These are phyloP conservation scores for Stichopus horrens DNA, from an alignment of 53 echinoderm and acorn worm genomes.

Conservation along the genomic window DNA sequence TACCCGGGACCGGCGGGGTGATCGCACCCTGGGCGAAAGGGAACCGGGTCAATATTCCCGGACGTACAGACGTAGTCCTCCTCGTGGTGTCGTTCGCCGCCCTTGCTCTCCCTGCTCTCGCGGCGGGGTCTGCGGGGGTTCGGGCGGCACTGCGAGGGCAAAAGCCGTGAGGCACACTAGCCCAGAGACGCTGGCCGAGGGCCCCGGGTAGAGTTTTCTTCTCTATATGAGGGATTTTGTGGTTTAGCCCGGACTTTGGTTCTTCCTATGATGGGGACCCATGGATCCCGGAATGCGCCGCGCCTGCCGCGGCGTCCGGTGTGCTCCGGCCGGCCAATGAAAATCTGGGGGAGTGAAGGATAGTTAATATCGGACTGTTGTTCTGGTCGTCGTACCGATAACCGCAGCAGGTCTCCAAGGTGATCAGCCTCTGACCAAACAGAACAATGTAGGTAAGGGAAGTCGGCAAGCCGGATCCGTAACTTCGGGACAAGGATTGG, in stretches of 20 bases:
- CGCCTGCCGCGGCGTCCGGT: conserved; percentile 84
- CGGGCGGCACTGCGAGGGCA: no score
- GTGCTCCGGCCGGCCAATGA: conserved; percentile 71
- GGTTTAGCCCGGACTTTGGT: no score
- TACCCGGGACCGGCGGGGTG: not conserved
- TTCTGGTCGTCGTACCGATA: conserved; percentile 79
- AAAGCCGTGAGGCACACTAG: no score
- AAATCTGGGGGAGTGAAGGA: conserved; percentile 75
- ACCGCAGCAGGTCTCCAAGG: conserved; percentile 88
- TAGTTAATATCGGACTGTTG: conserved; percentile 59
- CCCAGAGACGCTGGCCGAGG: no score
- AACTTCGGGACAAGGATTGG: conserved; percentile 91
- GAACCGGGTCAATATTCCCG: not conserved
- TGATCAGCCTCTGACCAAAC: conserved; percentile 82
- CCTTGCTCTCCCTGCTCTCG: not conserved
- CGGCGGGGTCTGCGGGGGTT: not conserved
- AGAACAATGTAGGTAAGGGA: conserved; percentile 93
- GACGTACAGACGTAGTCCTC: not conserved
- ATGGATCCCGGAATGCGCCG: conserved; percentile 74
- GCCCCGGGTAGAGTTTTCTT: not conserved
- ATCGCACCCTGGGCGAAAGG: not conserved
- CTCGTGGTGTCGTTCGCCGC: no score
- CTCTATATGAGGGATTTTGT: no score
- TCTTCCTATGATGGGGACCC: not conserved
- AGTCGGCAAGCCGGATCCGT: conserved; percentile 81